phyloP scores from a whole-genome alignment of 2,797 vertebrate genomes.

The Cyprinodon diabolis region DNA sequence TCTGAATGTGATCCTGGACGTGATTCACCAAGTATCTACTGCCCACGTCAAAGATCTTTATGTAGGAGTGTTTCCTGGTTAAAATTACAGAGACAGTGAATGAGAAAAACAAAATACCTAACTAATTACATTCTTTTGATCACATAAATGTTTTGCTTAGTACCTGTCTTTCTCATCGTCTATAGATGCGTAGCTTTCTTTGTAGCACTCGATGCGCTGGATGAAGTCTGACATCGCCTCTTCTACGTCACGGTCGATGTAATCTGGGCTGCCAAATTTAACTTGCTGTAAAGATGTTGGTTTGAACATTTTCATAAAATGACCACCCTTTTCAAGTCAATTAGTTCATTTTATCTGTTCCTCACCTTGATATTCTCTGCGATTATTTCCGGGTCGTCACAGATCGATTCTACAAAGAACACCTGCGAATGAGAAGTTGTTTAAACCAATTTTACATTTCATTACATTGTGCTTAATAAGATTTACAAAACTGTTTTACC shows the following conservation, averaged over 20 bases:
- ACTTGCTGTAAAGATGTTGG: constrained; percentile 83
- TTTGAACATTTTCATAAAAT: not conserved
- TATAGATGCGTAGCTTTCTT: constrained; percentile 83
- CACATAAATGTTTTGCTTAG: fast-evolving
- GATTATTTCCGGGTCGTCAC: constrained; percentile 81
- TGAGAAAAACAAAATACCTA: not conserved
- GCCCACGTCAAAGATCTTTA: constrained; percentile 93
- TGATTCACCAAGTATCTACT: constrained; percentile 87
- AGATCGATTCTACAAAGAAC: constrained; percentile 84
- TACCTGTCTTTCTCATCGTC: constrained; percentile 90
- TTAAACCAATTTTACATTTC: not conserved
- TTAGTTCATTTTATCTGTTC: not conserved
- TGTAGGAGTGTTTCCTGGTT: constrained; percentile 87
- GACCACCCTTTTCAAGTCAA: not conserved
- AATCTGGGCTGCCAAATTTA: constrained; percentile 91
- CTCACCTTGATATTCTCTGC: constrained; percentile 80
- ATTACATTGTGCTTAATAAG: not conserved
- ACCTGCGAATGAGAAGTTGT: constrained; percentile 63
- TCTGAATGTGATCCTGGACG: constrained; percentile 91
- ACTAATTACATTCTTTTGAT: not conserved
- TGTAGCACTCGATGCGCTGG: constrained; percentile 89
- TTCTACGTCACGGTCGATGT: constrained; percentile 83
- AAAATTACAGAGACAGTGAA: not conserved
- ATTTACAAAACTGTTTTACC: not conserved
- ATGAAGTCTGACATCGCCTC: constrained; percentile 88